Evolutionary conservation across 2,113 vertebrate genomes (phyloP), one percentile per base, ranked within the genome.

Genomic region (Ictalurus furcatus): DNA sequence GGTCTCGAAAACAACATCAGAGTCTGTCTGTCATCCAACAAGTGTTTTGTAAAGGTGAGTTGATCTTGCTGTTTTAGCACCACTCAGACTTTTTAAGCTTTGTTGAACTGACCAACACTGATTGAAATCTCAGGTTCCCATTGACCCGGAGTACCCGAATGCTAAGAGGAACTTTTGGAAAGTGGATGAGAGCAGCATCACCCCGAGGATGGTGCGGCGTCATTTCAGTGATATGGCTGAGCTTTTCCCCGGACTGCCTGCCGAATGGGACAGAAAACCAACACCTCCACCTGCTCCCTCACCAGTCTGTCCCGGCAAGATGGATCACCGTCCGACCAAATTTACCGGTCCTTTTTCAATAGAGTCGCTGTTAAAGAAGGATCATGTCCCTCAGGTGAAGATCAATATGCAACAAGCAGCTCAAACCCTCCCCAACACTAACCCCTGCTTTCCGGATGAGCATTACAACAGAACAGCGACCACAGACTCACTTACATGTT

Each of bases 291-390:
- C 21, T 6, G 81, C 1, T 34, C 48, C 84, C 2, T 79, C 89
- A 4, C 63, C 92, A 0, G 83, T 61, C 73, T 61, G 34, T 87
- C 56, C 56, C 17, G 74, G 52, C 0, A 63, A 52, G n/a, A 78
- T 84, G 61, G 82, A 90, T 30, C 89, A 40, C 67, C 54, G 71
- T 48, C 87, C 90, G 13, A 78, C 84, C 34, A 95, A 93, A 90
- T 95, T 95, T 88, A 93, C 67, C 74, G 65, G 95, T 28, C 88
- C 94, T 3, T 96, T 95, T 91, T 95, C 94, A 19, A 94, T 96
- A 1, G 95, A 96, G 7, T 94, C 95, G 11, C 81, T 96, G 25
- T 87, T 96, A 90, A 92, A 88, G 83, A 94, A 91, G 83, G 93
- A 93, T 52, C 0, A 69, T 0, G 52, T 86, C 61, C 37, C 89